phyloP scores from a whole-genome alignment of 1,140 invertebrate species.

The Phortica variegata region DNA sequence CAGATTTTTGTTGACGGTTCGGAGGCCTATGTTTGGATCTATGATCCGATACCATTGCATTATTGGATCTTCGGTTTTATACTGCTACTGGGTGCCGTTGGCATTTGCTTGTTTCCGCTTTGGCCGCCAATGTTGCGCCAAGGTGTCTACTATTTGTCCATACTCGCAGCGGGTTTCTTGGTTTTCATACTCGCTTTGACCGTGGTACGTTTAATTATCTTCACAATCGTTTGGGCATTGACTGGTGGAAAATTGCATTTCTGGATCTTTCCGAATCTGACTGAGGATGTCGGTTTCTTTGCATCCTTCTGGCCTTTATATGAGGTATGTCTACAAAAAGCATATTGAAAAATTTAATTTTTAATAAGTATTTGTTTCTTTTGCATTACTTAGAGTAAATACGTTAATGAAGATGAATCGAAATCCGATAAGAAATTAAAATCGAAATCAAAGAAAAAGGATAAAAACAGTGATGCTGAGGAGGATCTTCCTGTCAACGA shows the following conservation, averaged over 20 bases:
- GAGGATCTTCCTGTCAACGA: slow-evolving; percentile 43
- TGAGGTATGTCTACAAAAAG: slow-evolving; percentile 63
- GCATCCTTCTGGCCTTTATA: slow-evolving; percentile 98
- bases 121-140: slow-evolving; percentile 93
- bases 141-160: slow-evolving; percentile 95
- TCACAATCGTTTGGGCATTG: slow-evolving; percentile 86
- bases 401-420: slow-evolving; percentile 23
- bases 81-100: slow-evolving; percentile 89
- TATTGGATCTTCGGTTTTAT: slow-evolving; percentile 94
- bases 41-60: slow-evolving; percentile 95
- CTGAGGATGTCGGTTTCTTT: slow-evolving; percentile 98
- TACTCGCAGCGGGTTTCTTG: slow-evolving; percentile 91
- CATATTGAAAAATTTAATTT: background rate
- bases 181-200: slow-evolving; percentile 89
- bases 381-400: slow-evolving; percentile 35
- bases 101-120: slow-evolving; percentile 95
- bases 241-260: slow-evolving; percentile 91
- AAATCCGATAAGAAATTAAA: slow-evolving; percentile 65
- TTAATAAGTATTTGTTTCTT: slow-evolving; percentile 4
- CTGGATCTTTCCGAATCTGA: slow-evolving; percentile 96
- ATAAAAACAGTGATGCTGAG: slow-evolving; percentile 71
- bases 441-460: slow-evolving; percentile 67
- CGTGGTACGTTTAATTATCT: slow-evolving; percentile 85
- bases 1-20: slow-evolving; percentile 90
- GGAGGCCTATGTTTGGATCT: slow-evolving; percentile 99